Percentiles rank a stretch among this genome's conserved stretches.
Conservation (phyloP, 2,888 invertebrate genomes). For the Lasius fuliginosus region DNA sequence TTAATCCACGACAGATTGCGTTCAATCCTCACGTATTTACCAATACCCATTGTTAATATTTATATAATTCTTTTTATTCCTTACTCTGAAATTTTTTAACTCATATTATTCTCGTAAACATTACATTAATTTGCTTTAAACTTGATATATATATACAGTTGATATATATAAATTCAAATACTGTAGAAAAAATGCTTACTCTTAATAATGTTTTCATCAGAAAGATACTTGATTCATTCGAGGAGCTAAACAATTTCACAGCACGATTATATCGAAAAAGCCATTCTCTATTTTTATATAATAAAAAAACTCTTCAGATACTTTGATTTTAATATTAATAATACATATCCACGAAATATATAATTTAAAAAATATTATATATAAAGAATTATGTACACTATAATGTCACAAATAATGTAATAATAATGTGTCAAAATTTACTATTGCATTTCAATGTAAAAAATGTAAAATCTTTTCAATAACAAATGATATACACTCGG, state of each 20-base stretch:
- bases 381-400: not conserved
- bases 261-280: not conserved
- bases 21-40: not conserved
- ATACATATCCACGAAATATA: not conserved
- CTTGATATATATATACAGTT: not conserved
- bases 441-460: not conserved
- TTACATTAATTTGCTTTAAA: not conserved
- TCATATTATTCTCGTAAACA: slow-evolving; percentile 1
- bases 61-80: not conserved
- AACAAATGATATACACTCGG: not conserved
- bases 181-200: not conserved
- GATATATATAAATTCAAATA: not conserved
- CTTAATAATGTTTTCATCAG: not conserved
- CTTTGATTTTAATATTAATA: not conserved
- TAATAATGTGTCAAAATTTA: not conserved
- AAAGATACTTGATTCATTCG: not conserved
- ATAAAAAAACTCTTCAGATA: not conserved
- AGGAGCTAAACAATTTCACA: not conserved
- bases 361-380: not conserved
- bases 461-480: not conserved
- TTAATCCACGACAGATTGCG: slow-evolving; percentile 26
- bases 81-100: not conserved
- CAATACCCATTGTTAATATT: not conserved
- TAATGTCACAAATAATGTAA: not conserved
- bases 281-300: not conserved